Conservation (phyloP, 2,113 vertebrate species). For the Cephalopholis sonnerati region DNA sequence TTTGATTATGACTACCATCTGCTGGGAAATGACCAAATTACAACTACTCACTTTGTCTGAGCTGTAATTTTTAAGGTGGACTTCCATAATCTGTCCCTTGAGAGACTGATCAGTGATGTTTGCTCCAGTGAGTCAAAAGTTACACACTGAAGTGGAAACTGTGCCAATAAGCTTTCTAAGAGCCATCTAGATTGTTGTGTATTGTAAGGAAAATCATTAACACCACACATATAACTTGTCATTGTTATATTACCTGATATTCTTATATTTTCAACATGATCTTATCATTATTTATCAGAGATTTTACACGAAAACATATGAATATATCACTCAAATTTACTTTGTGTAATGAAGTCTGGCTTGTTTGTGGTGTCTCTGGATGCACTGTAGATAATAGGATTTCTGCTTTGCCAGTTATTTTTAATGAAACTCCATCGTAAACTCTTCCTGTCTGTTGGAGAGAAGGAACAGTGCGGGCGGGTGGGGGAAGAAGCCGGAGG, state of each 20-base stretch:
- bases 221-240: fast-evolving
- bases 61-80: constrained; percentile 79
- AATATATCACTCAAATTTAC: not conserved
- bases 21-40: constrained; percentile 30
- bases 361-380: not conserved
- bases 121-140: not conserved
- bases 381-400: not conserved
- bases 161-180: not conserved
- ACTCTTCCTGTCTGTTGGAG: constrained; percentile 38
- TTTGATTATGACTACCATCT: constrained; percentile 56
- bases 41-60: not conserved
- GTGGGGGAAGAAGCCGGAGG: constrained; percentile 31
- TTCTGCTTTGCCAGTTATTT: constrained; percentile 29
- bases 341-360: not conserved
- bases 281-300: not conserved
- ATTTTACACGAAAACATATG: not conserved
- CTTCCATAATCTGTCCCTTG: not conserved
- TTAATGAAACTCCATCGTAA: constrained; percentile 39
- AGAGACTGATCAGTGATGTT: not conserved
- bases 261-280: not conserved
- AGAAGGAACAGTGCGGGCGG: constrained; percentile 3
- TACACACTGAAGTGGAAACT: not conserved
- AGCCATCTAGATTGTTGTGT: not conserved
- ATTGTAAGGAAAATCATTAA: not conserved
- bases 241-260: not conserved